These are phyloP conservation scores for Haplochromis vanheusdeni DNA, from an alignment of 2,113 vertebrate genomes.

Conservation along the genomic window DNA sequence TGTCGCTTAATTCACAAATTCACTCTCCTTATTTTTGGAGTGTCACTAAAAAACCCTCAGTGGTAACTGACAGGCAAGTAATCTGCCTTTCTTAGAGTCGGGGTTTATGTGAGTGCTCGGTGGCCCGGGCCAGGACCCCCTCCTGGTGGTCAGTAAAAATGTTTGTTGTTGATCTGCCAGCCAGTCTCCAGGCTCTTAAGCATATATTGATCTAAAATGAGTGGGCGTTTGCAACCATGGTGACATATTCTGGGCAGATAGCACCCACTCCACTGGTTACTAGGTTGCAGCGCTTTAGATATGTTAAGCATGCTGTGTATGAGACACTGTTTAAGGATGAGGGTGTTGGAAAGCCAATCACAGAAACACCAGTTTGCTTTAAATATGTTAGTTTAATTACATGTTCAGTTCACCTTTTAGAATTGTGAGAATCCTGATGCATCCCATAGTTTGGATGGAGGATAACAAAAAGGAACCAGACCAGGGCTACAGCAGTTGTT, in stretches of 20 bases:
- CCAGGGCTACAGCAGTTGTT: background rate
- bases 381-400: background rate
- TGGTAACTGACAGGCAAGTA: slow-evolving; percentile 15
- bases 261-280: background rate
- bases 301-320: background rate
- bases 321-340: background rate
- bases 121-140: background rate
- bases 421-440: background rate
- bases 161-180: slow-evolving; percentile 15
- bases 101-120: background rate
- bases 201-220: slow-evolving; percentile 11
- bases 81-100: background rate
- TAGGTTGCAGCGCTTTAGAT: background rate
- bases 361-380: background rate
- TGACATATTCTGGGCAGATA: slow-evolving; percentile 25
- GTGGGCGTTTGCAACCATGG: slow-evolving; percentile 39
- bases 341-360: background rate
- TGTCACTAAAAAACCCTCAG: background rate
- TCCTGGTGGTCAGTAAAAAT: background rate
- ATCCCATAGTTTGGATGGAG: background rate
- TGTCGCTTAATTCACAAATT: background rate
- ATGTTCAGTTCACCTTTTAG: background rate
- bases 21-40: background rate
- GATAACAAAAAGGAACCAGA: background rate
- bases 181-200: slow-evolving; percentile 1